Percentiles rank a stretch among this genome's conserved stretches.
These are phyloP conservation scores for Hoplostethus atlanticus DNA, from an alignment of 2,797 vertebrate genomes.

Conservation along the genomic window DNA sequence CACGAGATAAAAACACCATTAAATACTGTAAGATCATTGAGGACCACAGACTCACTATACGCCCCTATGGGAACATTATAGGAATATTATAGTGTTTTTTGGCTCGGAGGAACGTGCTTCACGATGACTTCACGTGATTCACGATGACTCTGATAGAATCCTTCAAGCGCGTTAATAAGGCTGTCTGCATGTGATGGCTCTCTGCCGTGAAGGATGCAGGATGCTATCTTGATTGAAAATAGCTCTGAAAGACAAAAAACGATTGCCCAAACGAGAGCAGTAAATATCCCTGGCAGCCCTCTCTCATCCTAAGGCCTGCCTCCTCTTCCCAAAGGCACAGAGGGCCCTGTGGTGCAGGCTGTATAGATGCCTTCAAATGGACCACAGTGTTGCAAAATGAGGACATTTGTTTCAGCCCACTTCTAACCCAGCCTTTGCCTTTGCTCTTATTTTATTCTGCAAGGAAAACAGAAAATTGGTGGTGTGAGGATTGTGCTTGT, in stretches of 20 bases:
- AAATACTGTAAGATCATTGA: too few relatives aligned
- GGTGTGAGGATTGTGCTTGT: neutral
- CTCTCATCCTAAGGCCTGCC: slow-evolving; percentile 49
- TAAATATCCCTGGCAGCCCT: slow-evolving; percentile 28
- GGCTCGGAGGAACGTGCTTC: neutral
- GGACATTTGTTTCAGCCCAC: neutral
- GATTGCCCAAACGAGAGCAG: slow-evolving; percentile 40
- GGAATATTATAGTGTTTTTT: slow-evolving; percentile 5
- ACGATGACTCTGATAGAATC: slow-evolving; percentile 35
- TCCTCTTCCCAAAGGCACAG: slow-evolving; percentile 21
- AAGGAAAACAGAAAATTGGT: neutral
- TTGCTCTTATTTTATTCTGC: neutral
- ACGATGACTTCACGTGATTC: slow-evolving; percentile 33
- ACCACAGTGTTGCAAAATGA: slow-evolving; percentile 29
- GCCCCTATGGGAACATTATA: neutral
- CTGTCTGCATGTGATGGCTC: slow-evolving; percentile 24
- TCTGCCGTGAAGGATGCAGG: slow-evolving; percentile 1
- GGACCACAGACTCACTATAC: too few relatives aligned
- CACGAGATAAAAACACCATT: too few relatives aligned
- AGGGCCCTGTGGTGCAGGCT: slow-evolving; percentile 40
- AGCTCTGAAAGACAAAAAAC: slow-evolving; percentile 3
- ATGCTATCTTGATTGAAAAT: too few relatives aligned
- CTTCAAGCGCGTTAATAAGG: slow-evolving; percentile 9
- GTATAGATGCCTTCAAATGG: slow-evolving; percentile 55
- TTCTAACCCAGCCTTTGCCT: neutral